A percentile compares a stretch with the other conserved stretches of the same genome.
These are phyloP conservation scores for Danio kyathit DNA, from an alignment of 2,797 vertebrate species.

Conservation along the genomic window DNA sequence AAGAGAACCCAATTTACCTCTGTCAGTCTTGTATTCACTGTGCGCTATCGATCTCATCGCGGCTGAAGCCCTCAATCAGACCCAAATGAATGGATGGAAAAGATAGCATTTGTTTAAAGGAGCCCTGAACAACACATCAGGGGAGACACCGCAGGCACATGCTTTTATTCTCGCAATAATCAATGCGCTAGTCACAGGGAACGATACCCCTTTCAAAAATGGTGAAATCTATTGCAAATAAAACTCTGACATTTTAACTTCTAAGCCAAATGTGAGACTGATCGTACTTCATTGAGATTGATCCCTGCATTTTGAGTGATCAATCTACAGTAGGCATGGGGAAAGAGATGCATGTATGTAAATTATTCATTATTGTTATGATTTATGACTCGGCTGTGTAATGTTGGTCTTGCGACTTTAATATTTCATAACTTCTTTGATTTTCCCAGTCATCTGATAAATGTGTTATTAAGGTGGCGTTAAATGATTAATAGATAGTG, in stretches of 20 bases:
- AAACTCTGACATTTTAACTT: conserved; percentile 19
- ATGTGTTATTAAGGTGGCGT: conserved; percentile 82
- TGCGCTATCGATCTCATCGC: conserved; percentile 28
- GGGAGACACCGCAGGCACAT: not conserved
- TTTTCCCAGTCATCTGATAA: conserved; percentile 79
- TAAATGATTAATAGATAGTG: conserved; percentile 93
- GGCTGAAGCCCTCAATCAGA: conserved; percentile 24
- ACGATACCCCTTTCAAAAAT: not conserved
- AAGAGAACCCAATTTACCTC: conserved; percentile 48
- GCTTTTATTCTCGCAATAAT: not conserved
- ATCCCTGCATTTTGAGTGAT: conserved; percentile 32
- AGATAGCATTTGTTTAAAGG: conserved; percentile 28
- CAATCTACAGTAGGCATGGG: conserved; percentile 30
- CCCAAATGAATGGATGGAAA: conserved; percentile 22
- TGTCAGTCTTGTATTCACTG: conserved; percentile 46
- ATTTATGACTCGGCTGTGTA: conserved; percentile 56
- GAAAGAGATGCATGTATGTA: conserved; percentile 47
- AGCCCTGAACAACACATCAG: conserved; percentile 4
- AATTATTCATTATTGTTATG: conserved; percentile 61
- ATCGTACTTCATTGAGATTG: conserved; percentile 17
- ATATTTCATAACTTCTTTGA: conserved; percentile 76
- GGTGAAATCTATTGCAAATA: not conserved
- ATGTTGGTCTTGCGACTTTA: conserved; percentile 64
- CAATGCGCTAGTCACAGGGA: not conserved
- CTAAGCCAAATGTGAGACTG: conserved; percentile 4